Percentiles rank a stretch among this genome's conserved stretches.
phyloP scores from a whole-genome alignment of 2,113 vertebrate species.

The Boleophthalmus pectinirostris region DNA sequence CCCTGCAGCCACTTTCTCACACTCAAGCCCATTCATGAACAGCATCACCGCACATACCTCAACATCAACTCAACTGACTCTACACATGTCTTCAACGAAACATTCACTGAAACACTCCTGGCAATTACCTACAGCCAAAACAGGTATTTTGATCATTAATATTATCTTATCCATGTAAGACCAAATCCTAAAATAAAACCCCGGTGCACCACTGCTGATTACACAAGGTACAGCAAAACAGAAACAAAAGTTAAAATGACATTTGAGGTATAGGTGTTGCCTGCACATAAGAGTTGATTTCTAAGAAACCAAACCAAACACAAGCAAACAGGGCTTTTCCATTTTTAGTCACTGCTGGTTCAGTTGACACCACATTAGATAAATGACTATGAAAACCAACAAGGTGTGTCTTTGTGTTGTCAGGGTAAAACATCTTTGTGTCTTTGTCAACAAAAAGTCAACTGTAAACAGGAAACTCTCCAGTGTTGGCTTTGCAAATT shows the following conservation, averaged over 20 bases:
- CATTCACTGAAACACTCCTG: neutral
- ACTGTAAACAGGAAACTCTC: slow-evolving; percentile 52
- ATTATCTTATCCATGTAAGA: neutral
- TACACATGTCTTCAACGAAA: slow-evolving; percentile 21
- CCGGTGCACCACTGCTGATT: neutral
- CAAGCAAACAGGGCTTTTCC: slow-evolving; percentile 63
- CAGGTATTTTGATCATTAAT: neutral
- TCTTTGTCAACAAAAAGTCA: slow-evolving; percentile 19
- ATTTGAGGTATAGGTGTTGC: slow-evolving; percentile 11
- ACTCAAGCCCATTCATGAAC: slow-evolving; percentile 47
- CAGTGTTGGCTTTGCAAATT: neutral
- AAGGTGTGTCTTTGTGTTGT: slow-evolving; percentile 61
- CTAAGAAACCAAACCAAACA: slow-evolving; percentile 65
- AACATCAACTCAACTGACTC: neutral
- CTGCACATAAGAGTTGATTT: slow-evolving; percentile 47
- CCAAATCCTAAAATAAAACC: neutral
- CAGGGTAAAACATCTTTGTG: slow-evolving; percentile 17
- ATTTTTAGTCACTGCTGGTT: slow-evolving; percentile 48
- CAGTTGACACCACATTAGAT: slow-evolving; percentile 70
- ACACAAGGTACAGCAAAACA: neutral
- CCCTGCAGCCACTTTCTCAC: slow-evolving; percentile 21
- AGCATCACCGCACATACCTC: slow-evolving; percentile 1
- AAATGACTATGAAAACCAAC: slow-evolving; percentile 32
- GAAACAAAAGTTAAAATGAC: neutral
- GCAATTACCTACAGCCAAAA: neutral